phyloP scores from a whole-genome alignment of 2,797 vertebrate species.

The Gymnocypris eckloni region DNA sequence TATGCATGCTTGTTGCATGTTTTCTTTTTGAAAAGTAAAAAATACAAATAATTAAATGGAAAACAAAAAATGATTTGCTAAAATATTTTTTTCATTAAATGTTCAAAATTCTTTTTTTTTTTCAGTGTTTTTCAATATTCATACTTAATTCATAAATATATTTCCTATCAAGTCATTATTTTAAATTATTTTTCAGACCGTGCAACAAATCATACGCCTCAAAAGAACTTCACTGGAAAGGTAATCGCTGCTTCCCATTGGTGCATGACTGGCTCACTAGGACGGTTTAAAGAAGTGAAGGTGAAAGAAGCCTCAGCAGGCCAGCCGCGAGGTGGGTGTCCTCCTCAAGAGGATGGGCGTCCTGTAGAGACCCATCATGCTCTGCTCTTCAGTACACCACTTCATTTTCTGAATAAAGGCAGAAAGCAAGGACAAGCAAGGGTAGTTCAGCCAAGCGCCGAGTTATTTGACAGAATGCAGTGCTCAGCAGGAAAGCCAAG shows the following conservation, averaged over 20 bases:
- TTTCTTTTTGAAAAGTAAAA: background rate
- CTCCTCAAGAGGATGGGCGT: constrained; percentile 14
- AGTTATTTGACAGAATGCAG: constrained; percentile 45
- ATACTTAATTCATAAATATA: background rate
- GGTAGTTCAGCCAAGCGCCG: constrained; percentile 34
- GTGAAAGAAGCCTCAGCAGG: constrained; percentile 20
- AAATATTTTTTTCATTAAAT: too few species aligned
- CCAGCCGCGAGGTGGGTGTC: constrained; percentile 20
- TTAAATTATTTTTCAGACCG: background rate
- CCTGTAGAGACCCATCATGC: constrained; percentile 23
- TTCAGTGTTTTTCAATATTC: background rate
- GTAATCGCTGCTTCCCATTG: background rate
- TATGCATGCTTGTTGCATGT: background rate
- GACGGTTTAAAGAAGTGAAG: background rate
- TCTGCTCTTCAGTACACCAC: constrained; percentile 43
- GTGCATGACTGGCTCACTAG: background rate
- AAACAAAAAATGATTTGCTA: background rate
- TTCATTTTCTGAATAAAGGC: constrained; percentile 34
- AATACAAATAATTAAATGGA: background rate
- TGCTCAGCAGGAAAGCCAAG: constrained; percentile 53
- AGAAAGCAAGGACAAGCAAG: constrained; percentile 46
- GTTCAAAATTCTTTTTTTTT: too few species aligned
- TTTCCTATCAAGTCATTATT: background rate
- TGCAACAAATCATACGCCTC: background rate
- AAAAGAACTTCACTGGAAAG: background rate